Base-by-base conservation (phyloP, 2,888 invertebrate species). In the Lochmaea crataegi region DNA sequence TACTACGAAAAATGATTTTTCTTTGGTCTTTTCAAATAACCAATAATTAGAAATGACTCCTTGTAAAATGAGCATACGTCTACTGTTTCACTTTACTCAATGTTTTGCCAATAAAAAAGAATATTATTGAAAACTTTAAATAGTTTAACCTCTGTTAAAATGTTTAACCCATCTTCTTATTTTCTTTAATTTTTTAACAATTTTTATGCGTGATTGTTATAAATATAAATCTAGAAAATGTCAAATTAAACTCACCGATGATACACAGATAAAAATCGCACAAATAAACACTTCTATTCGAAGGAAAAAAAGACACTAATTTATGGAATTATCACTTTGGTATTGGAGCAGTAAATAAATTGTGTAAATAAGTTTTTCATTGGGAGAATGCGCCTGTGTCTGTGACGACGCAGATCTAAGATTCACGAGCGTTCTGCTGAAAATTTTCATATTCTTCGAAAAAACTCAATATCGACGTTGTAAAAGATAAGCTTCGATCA, bases 341-440 rank as follows among this genome's bases (percentile, higher is more conserved):
- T 38, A 60, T 60, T 60, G 60, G 60, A 60, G 38, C 32, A 38
- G 60, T 16, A 60, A 60, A 60, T 38, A 38, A 18, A 60, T 60
- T 32, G 60, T 60, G 60, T 16, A 38, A 60, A 60, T 60, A 60
- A 32, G 12, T 32, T 60, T 60, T 60, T 38, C 32, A 38, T 38
- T 38, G 60, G 60, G 26, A 60, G 60, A 38, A 38, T 60, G 38
- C 60, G 60, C 60, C 38, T 14, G n/a, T 60, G 60, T 16, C 38
- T 32, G 7, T 60, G 16, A 38, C 60, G 57, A 57, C 57, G 57
- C 57, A 57, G 26, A 57, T 57, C 12, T 26, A 57, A 22, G 12
- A 22, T 14, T 26, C 26, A 18, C 57, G 22, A 26, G 18, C 57
- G 57, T 57, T 57, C 12, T 14, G 5, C 57, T 57, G 14, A 18